A percentile compares a stretch with the other conserved stretches of the same genome.
Conservation (phyloP, 2,113 vertebrate genomes). For the Gallinago paraguaiae region DNA sequence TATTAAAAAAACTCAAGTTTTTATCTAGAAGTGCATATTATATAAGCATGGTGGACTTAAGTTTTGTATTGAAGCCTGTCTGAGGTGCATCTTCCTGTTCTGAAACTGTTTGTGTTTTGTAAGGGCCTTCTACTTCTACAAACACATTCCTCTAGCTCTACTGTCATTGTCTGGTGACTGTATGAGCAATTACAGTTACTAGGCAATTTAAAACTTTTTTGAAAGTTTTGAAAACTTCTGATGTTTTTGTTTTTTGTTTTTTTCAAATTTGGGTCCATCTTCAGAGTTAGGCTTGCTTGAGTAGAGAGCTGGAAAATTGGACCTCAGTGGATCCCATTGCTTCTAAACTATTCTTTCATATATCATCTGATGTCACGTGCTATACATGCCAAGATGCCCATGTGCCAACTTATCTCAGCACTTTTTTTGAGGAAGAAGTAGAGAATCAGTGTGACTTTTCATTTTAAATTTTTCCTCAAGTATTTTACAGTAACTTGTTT, state of each 20-base stretch:
- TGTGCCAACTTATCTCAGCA: background rate
- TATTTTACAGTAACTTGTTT: background rate
- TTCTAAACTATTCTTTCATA: background rate
- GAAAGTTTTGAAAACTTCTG: background rate
- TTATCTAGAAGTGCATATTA: background rate
- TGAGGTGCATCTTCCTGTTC: background rate
- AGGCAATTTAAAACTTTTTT: background rate
- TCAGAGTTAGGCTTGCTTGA: background rate
- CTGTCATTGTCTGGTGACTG: no score
- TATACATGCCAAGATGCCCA: fast-evolving
- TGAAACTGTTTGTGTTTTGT: background rate
- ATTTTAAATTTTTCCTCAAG: background rate
- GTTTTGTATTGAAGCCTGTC: background rate
- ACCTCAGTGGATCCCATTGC: background rate
- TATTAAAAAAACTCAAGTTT: background rate
- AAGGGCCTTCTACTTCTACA: background rate
- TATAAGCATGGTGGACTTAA: background rate
- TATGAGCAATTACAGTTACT: background rate
- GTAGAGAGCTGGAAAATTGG: background rate
- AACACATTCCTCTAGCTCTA: background rate
- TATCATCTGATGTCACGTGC: fast-evolving
- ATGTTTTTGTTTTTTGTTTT: background rate
- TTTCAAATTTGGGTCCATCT: background rate
- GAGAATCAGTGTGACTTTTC: background rate
- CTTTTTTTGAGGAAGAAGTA: background rate